Conservation (phyloP, 92 coral and sea anemone species). For the Epizoanthus scotinus region DNA sequence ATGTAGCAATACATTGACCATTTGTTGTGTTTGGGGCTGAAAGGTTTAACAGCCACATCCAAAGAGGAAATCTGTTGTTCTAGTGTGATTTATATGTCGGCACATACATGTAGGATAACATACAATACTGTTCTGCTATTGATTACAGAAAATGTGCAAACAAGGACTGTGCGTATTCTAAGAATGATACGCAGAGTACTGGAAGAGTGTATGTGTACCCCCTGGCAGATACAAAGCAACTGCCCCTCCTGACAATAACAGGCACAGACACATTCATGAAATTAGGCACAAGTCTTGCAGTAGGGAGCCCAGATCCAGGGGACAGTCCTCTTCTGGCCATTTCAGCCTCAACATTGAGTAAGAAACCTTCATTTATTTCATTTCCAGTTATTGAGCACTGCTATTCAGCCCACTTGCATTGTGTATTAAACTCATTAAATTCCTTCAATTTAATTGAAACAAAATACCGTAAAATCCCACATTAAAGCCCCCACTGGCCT, state of each 20-base stretch:
- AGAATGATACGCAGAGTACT: slow-evolving; percentile 81
- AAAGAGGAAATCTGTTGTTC: too few species aligned
- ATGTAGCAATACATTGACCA: too few species aligned
- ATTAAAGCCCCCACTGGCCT: too few species aligned
- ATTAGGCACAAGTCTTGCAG: slow-evolving; percentile 79
- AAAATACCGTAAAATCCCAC: too few species aligned
- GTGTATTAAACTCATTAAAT: too few species aligned
- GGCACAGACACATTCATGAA: slow-evolving; percentile 81
- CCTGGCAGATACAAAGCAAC: slow-evolving; percentile 36
- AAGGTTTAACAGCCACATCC: too few species aligned
- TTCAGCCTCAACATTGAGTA: slow-evolving; percentile 83
- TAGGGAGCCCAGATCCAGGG: slow-evolving; percentile 73
- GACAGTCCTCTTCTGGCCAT: slow-evolving; percentile 65
- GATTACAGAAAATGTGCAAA: slow-evolving; percentile 69
- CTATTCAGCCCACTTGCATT: too few species aligned
- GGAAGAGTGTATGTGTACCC: slow-evolving; percentile 80
- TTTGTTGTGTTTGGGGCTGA: too few species aligned
- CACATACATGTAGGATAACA: too few species aligned
- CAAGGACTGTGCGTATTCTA: slow-evolving; percentile 76
- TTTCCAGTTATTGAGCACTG: neutral
- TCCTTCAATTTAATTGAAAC: too few species aligned
- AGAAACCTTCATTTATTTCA: slow-evolving; percentile 24
- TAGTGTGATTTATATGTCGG: too few species aligned
- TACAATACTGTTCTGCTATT: slow-evolving; percentile 2
- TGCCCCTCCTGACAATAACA: slow-evolving; percentile 63